Evolutionary conservation across 2,888 invertebrate genomes (phyloP).

Genomic region (Mechanitis messenoides): DNA sequence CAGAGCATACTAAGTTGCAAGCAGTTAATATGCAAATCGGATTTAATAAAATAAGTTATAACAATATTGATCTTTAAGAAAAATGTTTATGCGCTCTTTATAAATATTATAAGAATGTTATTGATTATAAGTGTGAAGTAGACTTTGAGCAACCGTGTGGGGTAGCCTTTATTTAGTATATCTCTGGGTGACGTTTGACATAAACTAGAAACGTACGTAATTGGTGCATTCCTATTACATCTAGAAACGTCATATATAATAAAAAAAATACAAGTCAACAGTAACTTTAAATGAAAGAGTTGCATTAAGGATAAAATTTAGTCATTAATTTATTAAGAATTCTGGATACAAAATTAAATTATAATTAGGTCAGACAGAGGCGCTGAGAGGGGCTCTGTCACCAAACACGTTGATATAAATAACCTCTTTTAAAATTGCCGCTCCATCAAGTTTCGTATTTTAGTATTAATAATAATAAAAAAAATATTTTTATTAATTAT

Average conservation of each 20-base stretch:
- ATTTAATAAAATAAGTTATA: constrained; percentile 11
- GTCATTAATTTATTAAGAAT: constrained; percentile 10
- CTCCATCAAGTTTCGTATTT: constrained; percentile 18
- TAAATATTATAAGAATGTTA: too few species aligned
- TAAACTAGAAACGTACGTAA: too few species aligned
- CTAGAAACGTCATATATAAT: too few species aligned
- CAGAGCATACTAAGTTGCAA: constrained; percentile 13
- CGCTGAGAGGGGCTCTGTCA: constrained; percentile 47
- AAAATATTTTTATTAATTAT: neutral
- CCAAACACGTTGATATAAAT: constrained; percentile 53
- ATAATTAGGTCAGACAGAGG: constrained; percentile 58
- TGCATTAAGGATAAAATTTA: too few species aligned
- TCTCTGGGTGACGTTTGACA: too few species aligned
- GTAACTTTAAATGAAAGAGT: too few species aligned
- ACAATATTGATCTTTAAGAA: constrained; percentile 9
- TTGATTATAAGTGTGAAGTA: constrained; percentile 1
- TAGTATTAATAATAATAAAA: neutral
- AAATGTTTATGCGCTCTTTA: constrained; percentile 7
- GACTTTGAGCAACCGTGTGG: constrained; percentile 6
- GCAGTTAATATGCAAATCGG: constrained; percentile 16
- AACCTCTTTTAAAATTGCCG: constrained; percentile 48
- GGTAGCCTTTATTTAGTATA: neutral
- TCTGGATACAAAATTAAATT: constrained; percentile 58
- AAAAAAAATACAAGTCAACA: too few species aligned
- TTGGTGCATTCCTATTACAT: too few species aligned